A percentile compares a stretch with the other conserved stretches of the same genome.
These are phyloP conservation scores for Drosophila atroscutellata DNA, from an alignment of 2,888 invertebrate genomes.

Conservation along the genomic window DNA sequence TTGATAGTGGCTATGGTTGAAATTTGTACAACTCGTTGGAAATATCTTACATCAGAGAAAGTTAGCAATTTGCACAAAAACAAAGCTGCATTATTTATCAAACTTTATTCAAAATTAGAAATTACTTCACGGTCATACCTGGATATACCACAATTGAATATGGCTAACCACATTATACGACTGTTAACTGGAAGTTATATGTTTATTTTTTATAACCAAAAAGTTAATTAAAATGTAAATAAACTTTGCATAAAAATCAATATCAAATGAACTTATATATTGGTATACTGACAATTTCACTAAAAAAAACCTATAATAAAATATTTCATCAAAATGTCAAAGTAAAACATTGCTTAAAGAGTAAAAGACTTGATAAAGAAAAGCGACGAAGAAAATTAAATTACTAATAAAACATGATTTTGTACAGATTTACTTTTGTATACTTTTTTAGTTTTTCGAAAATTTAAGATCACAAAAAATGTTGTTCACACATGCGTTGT, in stretches of 20 bases:
- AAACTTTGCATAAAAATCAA: not conserved
- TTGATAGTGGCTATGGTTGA: too few species aligned
- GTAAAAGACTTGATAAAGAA: not conserved
- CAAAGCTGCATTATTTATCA: not conserved
- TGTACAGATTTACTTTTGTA: not conserved
- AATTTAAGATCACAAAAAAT: not conserved
- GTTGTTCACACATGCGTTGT: not conserved
- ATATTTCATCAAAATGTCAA: not conserved
- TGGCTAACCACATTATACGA: not conserved
- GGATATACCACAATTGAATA: too few species aligned
- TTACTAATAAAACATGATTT: not conserved
- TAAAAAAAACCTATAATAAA: not conserved
- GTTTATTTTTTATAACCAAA: not conserved
- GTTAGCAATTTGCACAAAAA: too few species aligned
- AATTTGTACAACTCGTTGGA: too few species aligned
- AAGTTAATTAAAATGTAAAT: not conserved
- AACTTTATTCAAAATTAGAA: not conserved
- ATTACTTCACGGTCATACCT: not conserved
- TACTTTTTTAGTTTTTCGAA: not conserved
- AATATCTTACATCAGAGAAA: too few species aligned
- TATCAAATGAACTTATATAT: not conserved
- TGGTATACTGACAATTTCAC: not conserved
- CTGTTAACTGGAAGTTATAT: not conserved
- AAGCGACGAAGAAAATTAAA: not conserved
- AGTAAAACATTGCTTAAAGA: not conserved